Percentiles rank a stretch among this genome's conserved stretches.
These are phyloP conservation scores for Heterocephalus glaber DNA, from an alignment of 2,113 vertebrate species.

Conservation along the genomic window DNA sequence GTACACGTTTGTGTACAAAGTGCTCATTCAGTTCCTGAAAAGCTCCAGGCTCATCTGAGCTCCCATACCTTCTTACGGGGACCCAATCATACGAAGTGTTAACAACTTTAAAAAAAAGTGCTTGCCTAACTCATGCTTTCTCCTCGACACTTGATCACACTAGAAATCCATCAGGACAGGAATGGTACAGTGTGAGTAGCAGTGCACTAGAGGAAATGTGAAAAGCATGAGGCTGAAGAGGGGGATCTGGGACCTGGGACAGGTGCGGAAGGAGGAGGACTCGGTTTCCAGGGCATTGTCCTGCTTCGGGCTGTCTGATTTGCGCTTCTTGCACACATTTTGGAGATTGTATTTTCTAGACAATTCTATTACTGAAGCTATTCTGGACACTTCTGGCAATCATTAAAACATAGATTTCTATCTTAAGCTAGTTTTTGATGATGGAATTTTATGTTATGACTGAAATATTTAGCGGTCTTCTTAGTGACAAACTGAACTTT, in stretches of 20 bases:
- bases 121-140: constrained; percentile 11
- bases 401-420: constrained; percentile 49
- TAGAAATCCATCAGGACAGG: rapidly evolving
- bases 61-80: constrained; percentile 8
- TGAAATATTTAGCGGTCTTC: constrained; percentile 65
- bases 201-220: neutral
- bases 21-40: constrained; percentile 96
- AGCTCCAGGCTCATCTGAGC: constrained; percentile 96
- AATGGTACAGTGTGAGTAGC: rapidly evolving
- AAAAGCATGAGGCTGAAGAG: neutral
- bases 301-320: neutral
- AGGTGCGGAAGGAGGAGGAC: neutral
- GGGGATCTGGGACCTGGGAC: neutral
- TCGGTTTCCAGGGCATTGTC: neutral
- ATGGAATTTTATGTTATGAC: constrained; percentile 64
- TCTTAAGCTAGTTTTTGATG: constrained; percentile 53
- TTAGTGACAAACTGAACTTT: constrained; percentile 49
- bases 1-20: constrained; percentile 96
- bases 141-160: rapidly evolving
- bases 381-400: constrained; percentile 62
- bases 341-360: constrained; percentile 70
- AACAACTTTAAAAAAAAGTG: constrained; percentile 51
- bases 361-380: constrained; percentile 56
- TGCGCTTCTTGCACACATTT: constrained; percentile 51
- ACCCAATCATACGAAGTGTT: constrained; percentile 56